phyloP scores from a whole-genome alignment of 2,797 vertebrate genomes.

The Alosa sapidissima region DNA sequence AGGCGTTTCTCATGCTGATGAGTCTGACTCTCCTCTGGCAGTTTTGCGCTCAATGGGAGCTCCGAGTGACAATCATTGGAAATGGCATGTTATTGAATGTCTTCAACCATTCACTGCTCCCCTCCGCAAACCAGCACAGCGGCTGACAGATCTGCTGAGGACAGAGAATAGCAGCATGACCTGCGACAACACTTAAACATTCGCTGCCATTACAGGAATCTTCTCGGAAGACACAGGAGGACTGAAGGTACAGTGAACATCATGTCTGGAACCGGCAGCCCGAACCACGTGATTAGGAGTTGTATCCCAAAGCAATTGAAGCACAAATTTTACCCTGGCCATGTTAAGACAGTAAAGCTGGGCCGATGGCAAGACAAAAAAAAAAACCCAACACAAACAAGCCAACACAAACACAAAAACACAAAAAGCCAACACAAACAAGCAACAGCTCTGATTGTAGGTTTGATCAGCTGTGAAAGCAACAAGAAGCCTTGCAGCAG shows the following conservation, averaged over 20 bases:
- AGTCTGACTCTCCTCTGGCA: constrained; percentile 43
- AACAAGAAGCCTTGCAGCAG: background rate
- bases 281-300: background rate
- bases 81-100: constrained; percentile 37
- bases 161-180: constrained; percentile 20
- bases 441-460: background rate
- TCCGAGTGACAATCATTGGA: constrained; percentile 42
- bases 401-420: background rate
- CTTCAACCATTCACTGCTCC: constrained; percentile 28
- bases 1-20: constrained; percentile 42
- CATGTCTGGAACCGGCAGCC: background rate
- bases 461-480: constrained; percentile 18
- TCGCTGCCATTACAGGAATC: constrained; percentile 12
- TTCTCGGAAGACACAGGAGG: background rate
- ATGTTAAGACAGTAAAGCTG: background rate
- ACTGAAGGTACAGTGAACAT: background rate
- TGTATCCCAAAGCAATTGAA: background rate
- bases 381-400: too few species aligned
- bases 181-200: constrained; percentile 35
- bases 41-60: constrained; percentile 41
- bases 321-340: background rate
- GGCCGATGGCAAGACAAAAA: background rate
- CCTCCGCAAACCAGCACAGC: constrained; percentile 25
- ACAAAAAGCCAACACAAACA: background rate
- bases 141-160: constrained; percentile 38